Evolutionary conservation across 1,140 invertebrate species (phyloP).

Genomic region (Formica exsecta): DNA sequence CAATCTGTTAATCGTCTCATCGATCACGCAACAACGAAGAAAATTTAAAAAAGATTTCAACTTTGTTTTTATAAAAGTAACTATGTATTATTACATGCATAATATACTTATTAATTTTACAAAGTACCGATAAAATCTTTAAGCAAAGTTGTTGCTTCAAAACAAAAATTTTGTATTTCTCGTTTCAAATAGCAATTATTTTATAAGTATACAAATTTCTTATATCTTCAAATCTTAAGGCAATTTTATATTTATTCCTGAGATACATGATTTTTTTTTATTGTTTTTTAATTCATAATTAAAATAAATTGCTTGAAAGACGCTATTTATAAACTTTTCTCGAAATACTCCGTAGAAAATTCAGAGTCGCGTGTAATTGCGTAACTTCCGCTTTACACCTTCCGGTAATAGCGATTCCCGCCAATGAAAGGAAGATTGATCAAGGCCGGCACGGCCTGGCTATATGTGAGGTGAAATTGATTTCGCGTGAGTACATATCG

Average conservation of each 20-base stretch:
- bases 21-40: no score
- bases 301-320: background rate
- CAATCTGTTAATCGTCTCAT: background rate
- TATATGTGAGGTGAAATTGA: constrained; percentile 52
- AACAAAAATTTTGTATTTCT: background rate
- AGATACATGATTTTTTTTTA: background rate
- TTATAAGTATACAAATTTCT: background rate
- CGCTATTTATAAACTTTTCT: background rate
- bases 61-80: background rate
- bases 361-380: constrained; percentile 41
- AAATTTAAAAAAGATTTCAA: background rate
- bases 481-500: constrained; percentile 52
- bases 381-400: constrained; percentile 39
- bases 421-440: constrained; percentile 48
- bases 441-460: constrained; percentile 24
- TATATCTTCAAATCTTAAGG: background rate
- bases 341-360: background rate
- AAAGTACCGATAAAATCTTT: background rate
- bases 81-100: background rate
- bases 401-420: constrained; percentile 27
- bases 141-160: background rate
- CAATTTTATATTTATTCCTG: background rate
- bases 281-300: background rate
- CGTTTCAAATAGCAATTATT: background rate
- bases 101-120: constrained; percentile 18